Percentiles rank a stretch among this genome's conserved stretches.
phyloP scores from a whole-genome alignment of 1,140 invertebrate species.

The Eumeta japonica region DNA sequence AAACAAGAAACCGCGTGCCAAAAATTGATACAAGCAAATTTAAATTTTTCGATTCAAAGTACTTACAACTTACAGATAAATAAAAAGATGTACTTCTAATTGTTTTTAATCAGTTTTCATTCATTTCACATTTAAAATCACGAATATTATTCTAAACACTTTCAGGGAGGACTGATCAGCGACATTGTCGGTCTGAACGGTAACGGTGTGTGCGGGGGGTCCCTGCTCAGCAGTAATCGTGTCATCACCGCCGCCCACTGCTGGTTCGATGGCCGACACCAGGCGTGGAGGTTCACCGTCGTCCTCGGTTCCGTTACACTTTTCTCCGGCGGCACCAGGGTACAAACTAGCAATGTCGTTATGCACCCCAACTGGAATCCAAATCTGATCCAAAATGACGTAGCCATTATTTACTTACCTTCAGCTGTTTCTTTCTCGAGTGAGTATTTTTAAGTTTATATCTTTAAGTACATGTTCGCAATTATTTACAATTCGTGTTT shows the following conservation, averaged over 20 bases:
- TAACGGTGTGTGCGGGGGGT: conserved; percentile 51
- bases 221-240: conserved; percentile 50
- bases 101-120: too few relatives aligned
- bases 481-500: too few relatives aligned
- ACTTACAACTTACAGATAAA: too few relatives aligned
- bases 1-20: too few relatives aligned
- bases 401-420: conserved; percentile 54
- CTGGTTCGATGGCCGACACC: conserved; percentile 34
- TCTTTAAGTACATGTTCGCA: too few relatives aligned
- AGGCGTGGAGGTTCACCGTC: conserved; percentile 26
- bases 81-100: too few relatives aligned
- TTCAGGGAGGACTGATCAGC: not conserved
- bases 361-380: conserved; percentile 51
- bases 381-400: conserved; percentile 45
- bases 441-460: too few relatives aligned
- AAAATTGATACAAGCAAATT: too few relatives aligned
- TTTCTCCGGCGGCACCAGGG: conserved; percentile 35
- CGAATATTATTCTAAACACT: too few relatives aligned
- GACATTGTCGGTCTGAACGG: not conserved
- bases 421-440: too few relatives aligned
- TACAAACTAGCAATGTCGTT: conserved; percentile 25
- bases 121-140: too few relatives aligned
- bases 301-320: conserved; percentile 37
- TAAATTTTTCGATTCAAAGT: too few relatives aligned
- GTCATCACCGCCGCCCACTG: conserved; percentile 62